Evolutionary conservation across 2,797 vertebrate species (phyloP).

Genomic region (Takifugu rubripes): DNA sequence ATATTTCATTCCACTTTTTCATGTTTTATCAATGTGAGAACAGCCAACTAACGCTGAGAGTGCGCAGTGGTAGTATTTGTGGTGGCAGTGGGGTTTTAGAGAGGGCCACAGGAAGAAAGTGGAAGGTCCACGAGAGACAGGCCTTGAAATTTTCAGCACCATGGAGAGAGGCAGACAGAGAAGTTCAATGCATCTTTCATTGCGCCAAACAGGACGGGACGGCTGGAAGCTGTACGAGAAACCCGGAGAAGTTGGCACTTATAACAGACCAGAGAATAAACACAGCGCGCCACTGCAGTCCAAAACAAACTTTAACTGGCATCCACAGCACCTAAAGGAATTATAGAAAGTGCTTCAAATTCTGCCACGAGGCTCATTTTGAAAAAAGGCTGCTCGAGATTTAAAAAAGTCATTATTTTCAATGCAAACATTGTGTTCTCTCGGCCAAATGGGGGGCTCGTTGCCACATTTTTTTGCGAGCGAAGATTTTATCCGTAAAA

Average conservation of each 20-base stretch:
- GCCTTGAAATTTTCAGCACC: slow-evolving; percentile 22
- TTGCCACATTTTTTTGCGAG: not conserved
- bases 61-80: slow-evolving; percentile 5
- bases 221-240: not conserved
- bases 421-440: too few relatives aligned
- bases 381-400: not conserved
- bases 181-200: slow-evolving; percentile 1
- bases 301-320: slow-evolving; percentile 5
- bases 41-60: slow-evolving; percentile 6
- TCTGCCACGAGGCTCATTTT: not conserved
- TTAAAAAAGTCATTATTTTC: not conserved
- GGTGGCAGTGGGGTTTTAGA: slow-evolving; percentile 11
- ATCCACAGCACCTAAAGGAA: not conserved
- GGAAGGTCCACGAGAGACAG: slow-evolving; percentile 2
- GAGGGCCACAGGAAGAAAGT: slow-evolving; percentile 6
- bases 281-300: not conserved
- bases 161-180: not conserved
- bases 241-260: not conserved
- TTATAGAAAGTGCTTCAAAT: not conserved
- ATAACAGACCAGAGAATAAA: not conserved
- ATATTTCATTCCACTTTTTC: slow-evolving; percentile 30
- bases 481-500: not conserved
- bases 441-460: not conserved
- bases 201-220: not conserved
- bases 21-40: slow-evolving; percentile 28